Evolutionary conservation across 2,797 vertebrate species (phyloP).

Genomic region (Pangasius macronema): DNA sequence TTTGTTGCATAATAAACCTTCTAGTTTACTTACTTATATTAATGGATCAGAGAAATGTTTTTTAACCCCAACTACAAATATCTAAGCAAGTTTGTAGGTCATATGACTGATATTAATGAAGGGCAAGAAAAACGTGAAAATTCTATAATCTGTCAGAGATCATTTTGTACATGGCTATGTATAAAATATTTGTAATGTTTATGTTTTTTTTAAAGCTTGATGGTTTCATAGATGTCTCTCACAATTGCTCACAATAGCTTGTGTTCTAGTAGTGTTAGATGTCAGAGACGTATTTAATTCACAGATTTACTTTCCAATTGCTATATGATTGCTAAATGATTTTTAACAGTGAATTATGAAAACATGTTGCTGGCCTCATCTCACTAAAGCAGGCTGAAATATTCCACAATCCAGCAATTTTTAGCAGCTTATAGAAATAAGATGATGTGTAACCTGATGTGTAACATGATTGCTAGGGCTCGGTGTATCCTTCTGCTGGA

Average conservation of each 20-base stretch:
- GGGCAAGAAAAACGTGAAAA: neutral
- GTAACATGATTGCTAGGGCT: neutral
- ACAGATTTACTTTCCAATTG: neutral
- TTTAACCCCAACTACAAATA: neutral
- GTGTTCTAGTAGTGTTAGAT: neutral
- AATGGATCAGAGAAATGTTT: neutral
- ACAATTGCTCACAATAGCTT: neutral
- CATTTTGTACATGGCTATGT: neutral
- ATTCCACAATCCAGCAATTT: neutral
- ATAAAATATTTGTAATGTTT: neutral
- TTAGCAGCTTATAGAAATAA: neutral
- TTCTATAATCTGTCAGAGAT: neutral
- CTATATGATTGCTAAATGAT: neutral
- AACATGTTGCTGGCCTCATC: too few species aligned
- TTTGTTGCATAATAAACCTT: neutral
- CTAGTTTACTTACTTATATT: neutral
- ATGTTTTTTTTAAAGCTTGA: too few species aligned
- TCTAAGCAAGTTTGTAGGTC: neutral
- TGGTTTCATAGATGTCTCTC: neutral
- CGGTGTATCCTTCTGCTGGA: neutral
- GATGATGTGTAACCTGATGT: neutral
- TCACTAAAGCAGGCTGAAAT: neutral
- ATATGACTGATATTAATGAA: neutral
- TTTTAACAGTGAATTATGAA: neutral
- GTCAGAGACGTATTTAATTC: neutral